A percentile compares a stretch with the other conserved stretches of the same genome.
These are phyloP conservation scores for Machimus rusticus DNA, from an alignment of 2,888 invertebrate species.

Conservation along the genomic window DNA sequence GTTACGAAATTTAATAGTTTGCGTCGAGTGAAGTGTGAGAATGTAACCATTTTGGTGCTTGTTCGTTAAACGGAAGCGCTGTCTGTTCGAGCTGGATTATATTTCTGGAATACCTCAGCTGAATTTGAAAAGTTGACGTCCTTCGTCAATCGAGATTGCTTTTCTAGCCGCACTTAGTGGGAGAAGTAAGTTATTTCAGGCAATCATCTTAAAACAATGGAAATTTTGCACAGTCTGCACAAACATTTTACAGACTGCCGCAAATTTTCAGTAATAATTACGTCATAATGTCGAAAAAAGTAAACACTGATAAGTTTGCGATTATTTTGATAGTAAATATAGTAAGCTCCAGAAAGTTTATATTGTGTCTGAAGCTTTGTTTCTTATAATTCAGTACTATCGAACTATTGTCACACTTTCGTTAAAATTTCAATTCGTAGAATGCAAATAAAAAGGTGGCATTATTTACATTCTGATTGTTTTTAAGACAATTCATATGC, in stretches of 20 bases:
- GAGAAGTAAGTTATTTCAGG: neutral
- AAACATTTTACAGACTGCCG: neutral
- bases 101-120: neutral
- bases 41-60: conserved; percentile 1
- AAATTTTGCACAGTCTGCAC: neutral
- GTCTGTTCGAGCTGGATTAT: neutral
- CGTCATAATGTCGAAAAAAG: neutral
- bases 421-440: neutral
- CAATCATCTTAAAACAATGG: neutral
- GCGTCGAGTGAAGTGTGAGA: neutral
- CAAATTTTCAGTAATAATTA: neutral
- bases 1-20: conserved; percentile 6
- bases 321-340: neutral
- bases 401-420: neutral
- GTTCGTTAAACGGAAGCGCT: neutral
- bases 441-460: neutral
- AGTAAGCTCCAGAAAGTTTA: neutral
- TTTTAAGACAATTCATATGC: neutral
- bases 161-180: neutral
- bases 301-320: neutral
- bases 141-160: neutral
- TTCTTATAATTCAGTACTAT: neutral
- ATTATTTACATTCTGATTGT: neutral
- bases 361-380: neutral
- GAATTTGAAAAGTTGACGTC: neutral